Evolutionary conservation across 2,113 vertebrate species (phyloP).

Genomic region (Hypanus sabinus): DNA sequence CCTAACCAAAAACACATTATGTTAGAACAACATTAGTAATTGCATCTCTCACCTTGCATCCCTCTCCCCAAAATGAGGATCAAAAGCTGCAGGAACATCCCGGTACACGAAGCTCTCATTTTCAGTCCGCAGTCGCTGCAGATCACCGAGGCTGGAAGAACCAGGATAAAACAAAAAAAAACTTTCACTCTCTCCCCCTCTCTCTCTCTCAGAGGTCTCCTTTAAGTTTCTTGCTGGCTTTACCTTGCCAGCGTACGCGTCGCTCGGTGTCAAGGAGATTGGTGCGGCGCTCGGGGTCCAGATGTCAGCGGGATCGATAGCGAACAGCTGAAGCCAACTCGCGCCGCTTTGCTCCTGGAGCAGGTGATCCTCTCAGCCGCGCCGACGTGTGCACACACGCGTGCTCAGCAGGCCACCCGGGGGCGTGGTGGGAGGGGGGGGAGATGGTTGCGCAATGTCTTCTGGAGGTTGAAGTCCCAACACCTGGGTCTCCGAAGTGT

Average conservation of each 20-base stretch:
- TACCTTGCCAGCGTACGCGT: neutral
- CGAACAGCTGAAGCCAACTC: neutral
- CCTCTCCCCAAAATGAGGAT: neutral
- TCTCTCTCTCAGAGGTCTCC: neutral
- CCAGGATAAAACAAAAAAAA: too few relatives aligned
- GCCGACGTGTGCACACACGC: neutral
- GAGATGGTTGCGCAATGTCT: neutral
- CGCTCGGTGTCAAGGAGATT: neutral
- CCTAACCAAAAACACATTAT: neutral
- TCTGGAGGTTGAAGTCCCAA: neutral
- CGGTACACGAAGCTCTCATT: neutral
- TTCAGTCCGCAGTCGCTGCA: neutral
- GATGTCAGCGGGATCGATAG: neutral
- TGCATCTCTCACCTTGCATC: slow-evolving; percentile 11
- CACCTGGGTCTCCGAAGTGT: neutral
- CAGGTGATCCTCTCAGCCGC: neutral
- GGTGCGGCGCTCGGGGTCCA: too few relatives aligned
- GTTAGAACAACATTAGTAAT: neutral
- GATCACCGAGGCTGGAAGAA: neutral
- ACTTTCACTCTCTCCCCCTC: neutral
- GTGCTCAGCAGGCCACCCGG: neutral
- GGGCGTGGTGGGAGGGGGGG: neutral
- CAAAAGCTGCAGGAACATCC: neutral
- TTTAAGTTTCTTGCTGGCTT: neutral
- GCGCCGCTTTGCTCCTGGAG: neutral